Evolutionary conservation across 2,888 invertebrate genomes (phyloP), one percentile per base, ranked within the genome.

Genomic region (Alentia gelatinosa): DNA sequence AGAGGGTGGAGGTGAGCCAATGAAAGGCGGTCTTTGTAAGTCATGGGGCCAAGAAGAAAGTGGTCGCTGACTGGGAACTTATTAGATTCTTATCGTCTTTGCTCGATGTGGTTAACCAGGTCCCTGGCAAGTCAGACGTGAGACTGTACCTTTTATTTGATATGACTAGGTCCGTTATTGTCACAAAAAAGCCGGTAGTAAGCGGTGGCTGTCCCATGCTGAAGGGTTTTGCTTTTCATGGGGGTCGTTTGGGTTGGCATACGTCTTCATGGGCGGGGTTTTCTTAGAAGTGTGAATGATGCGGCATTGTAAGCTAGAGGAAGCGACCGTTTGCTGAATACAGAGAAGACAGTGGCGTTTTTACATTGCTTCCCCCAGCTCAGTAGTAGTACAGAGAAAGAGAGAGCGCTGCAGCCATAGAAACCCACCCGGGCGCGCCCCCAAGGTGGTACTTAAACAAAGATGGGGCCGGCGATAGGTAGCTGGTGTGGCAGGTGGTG

Each of bases 31-130:
- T 15, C 79, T n/a, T 35, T 79, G 79, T 35, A 79, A 35, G 79
- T 35, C 3, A 3, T 79, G 79, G 79, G 79, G 79, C 39, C 19
- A 7, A 39, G 37, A 79, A 79, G 79, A 79, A 79, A 79, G 79
- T 79, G 79, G 79, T 79, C 39, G 35, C 7, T 79, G 79, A 79
- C 79, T 37, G 39, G n/a, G 79, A 79, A 79, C 79, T 79, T 79
- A 79, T 79, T 79, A 79, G 79, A 79, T 79, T 39, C n/a, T 35
- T 79, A 79, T 79, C 79, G 39, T 19, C 37, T 35, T 39, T 19
- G 79, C 12, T 37, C 79, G 35, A 5, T 12, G 79, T 35, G 79
- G 37, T 79, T 79, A 79, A 79, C 79, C 79, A 79, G 33, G 12
- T 26, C n/a, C 79, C 19, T 39, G 39, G 79, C 39, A 79, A 26